phyloP scores from a whole-genome alignment of 1,140 invertebrate genomes.

The Aethina tumida region DNA sequence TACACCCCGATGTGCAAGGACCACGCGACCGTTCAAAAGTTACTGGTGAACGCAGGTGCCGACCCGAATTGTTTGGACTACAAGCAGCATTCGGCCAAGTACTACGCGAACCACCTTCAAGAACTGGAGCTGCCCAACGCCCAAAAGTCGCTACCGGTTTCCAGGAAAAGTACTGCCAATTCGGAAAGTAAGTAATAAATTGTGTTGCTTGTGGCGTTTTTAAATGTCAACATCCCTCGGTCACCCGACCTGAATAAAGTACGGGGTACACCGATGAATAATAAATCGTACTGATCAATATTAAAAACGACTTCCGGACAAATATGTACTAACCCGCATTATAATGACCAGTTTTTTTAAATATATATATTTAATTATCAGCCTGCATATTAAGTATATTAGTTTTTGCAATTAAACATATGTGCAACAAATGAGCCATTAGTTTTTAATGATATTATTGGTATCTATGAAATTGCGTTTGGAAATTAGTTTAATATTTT shows the following conservation, averaged over 20 bases:
- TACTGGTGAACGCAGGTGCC: constrained; percentile 56
- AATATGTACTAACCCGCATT: too few relatives aligned
- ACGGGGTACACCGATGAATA: too few relatives aligned
- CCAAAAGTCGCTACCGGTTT: constrained; percentile 34
- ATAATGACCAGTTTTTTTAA: too few relatives aligned
- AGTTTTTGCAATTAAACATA: too few relatives aligned
- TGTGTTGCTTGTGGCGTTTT: neutral
- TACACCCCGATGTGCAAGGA: constrained; percentile 63
- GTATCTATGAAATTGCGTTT: too few relatives aligned
- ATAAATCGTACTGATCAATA: too few relatives aligned
- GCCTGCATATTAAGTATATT: too few relatives aligned
- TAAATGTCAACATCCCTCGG: neutral
- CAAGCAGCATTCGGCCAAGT: constrained; percentile 54
- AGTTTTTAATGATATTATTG: too few relatives aligned
- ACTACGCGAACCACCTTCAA: constrained; percentile 53
- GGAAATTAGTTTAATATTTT: too few relatives aligned
- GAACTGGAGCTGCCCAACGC: constrained; percentile 49
- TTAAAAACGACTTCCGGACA: too few relatives aligned
- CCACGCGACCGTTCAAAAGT: constrained; percentile 49
- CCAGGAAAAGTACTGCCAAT: constrained; percentile 34
- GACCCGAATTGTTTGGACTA: constrained; percentile 54
- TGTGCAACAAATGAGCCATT: too few relatives aligned
- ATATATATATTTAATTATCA: too few relatives aligned
- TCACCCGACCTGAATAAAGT: constrained; percentile 1
- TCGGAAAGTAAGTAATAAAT: constrained; percentile 41